Evolutionary conservation across 2,888 invertebrate genomes (phyloP).

Genomic region (Lapara coniferarum): DNA sequence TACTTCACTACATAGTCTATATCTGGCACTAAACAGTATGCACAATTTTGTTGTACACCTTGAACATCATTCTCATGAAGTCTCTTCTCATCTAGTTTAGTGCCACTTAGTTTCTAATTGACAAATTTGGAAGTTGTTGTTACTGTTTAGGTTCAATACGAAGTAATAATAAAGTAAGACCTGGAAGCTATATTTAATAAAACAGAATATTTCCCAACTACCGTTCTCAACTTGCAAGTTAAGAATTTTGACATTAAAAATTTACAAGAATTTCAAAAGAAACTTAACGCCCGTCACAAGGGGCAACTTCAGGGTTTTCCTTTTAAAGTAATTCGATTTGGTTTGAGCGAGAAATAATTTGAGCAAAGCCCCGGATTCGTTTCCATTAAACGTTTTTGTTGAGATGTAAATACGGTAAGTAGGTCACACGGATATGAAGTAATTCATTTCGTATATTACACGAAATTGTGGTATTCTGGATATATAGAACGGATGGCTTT

Average conservation of each 20-base stretch:
- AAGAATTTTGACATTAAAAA: conserved; percentile 2
- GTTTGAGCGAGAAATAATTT: conserved; percentile 39
- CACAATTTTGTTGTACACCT: too few relatives aligned
- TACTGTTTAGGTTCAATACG: too few relatives aligned
- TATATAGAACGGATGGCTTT: neutral
- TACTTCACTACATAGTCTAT: too few relatives aligned
- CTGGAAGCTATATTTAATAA: too few relatives aligned
- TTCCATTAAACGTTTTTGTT: conserved; percentile 27
- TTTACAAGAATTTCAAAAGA: conserved; percentile 12
- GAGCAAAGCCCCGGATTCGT: conserved; percentile 27
- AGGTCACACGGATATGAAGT: conserved; percentile 18
- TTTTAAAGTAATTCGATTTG: conserved; percentile 41
- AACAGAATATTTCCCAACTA: too few relatives aligned
- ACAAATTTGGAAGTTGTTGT: too few relatives aligned
- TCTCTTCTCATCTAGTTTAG: too few relatives aligned
- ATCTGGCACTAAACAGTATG: too few relatives aligned
- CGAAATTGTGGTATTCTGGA: neutral
- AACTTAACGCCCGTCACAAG: conserved; percentile 18
- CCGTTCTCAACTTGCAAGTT: neutral
- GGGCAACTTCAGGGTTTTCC: conserved; percentile 28
- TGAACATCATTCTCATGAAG: too few relatives aligned
- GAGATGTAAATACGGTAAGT: conserved; percentile 24
- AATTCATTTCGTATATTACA: conserved; percentile 11
- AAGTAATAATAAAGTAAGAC: too few relatives aligned
- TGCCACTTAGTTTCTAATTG: too few relatives aligned